Evolutionary conservation across 2,888 invertebrate species (phyloP), one percentile per base, ranked within the genome.

Genomic region (Lasioglossum pauxillum): DNA sequence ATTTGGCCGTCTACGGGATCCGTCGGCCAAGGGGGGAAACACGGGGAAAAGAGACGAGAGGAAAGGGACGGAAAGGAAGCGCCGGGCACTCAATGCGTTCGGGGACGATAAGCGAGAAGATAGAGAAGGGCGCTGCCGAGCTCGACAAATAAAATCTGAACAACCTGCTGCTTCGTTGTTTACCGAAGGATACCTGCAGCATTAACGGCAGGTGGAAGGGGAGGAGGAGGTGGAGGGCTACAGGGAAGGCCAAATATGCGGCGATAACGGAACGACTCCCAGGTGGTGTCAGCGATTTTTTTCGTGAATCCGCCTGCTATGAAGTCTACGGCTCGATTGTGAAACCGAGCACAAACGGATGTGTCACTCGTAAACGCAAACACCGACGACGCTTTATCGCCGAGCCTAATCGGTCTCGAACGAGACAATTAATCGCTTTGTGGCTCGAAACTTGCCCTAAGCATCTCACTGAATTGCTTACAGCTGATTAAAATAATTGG

Each of bases 91-190:
- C 90, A 80, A 90, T 88, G 91, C 88, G 87, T 87, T 92, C 92
- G 91, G 89, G 87, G 83, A 89, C 91, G 94, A 94, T 94, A 94
- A 94, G 94, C 93, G 81, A 80, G 80, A 84, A 84, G 83, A 78
- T 49, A 87, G 84, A 74, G 87, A 84, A 91, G 90, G 88, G 86
- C 86, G 88, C 91, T 89, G 90, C 90, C 92, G 91, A 91, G 90
- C 93, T 93, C 90, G 92, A 93, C 94, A 95, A 94, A 95, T 94
- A 94, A 95, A 95, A 95, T 94, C 94, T 91, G 93, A 94, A 94
- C 94, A 95, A 94, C 93, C 94, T 93, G 93, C 94, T 93, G 94
- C 91, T 92, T 88, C 92, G 92, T 93, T 94, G 94, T 94, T 94
- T 94, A 92, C 92, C 93, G 91, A 93, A 93, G 93, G 91, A 94